A percentile compares a stretch with the other conserved stretches of the same genome.
These are phyloP conservation scores for Anthopleura xanthogrammica DNA, from an alignment of 92 coral and sea anemone species.

Conservation along the genomic window DNA sequence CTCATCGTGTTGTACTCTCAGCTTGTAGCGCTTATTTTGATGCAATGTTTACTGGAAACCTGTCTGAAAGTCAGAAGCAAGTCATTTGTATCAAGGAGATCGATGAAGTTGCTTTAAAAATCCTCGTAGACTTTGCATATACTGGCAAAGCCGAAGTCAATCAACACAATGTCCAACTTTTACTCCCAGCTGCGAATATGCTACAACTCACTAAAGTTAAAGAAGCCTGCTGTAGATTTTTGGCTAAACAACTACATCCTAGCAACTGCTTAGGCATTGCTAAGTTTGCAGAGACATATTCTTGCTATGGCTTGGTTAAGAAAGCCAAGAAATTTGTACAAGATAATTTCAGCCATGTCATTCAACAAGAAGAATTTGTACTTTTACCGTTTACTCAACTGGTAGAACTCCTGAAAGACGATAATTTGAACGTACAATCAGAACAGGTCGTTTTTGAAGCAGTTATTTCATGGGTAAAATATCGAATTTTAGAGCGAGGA, in stretches of 20 bases:
- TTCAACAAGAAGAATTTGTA: constrained; percentile 73
- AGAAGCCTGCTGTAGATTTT: constrained; percentile 84
- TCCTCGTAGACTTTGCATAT: constrained; percentile 85
- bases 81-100: constrained; percentile 81
- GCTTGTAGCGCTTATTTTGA: constrained; percentile 92
- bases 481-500: constrained; percentile 59
- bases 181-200: constrained; percentile 96
- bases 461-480: constrained; percentile 74
- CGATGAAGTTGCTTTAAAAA: constrained; percentile 78
- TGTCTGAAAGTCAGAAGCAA: constrained; percentile 77
- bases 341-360: constrained; percentile 73
- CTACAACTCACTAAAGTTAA: constrained; percentile 81
- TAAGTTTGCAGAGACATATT: constrained; percentile 83
- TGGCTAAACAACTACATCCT: constrained; percentile 77
- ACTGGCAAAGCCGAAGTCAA: constrained; percentile 89
- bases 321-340: constrained; percentile 65
- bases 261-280: constrained; percentile 82
- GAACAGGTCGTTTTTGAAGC: constrained; percentile 88
- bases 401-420: constrained; percentile 68
- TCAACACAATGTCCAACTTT: constrained; percentile 78
- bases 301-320: constrained; percentile 67
- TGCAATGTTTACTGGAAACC: constrained; percentile 89
- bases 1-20: constrained; percentile 89
- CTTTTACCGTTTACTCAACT: constrained; percentile 60
- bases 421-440: constrained; percentile 80